Conservation (phyloP, 2,888 invertebrate species). For the Brachyptera putata region DNA sequence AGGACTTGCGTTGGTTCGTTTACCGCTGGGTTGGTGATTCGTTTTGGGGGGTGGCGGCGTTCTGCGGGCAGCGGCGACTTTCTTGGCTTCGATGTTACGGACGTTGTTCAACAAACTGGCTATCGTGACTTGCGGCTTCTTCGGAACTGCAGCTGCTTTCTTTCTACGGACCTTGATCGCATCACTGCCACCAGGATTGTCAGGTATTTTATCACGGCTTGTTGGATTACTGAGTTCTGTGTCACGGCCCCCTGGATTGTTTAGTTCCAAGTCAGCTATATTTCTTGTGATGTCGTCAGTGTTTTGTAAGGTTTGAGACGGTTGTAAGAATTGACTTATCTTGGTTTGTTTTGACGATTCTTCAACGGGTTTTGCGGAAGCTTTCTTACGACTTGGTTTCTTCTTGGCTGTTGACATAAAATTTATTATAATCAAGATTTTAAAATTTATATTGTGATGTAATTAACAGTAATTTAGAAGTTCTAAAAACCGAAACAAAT, state of each 20-base stretch:
- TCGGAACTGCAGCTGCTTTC: too few relatives aligned
- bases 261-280: not conserved
- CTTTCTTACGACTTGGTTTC: not conserved
- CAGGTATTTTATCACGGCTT: not conserved
- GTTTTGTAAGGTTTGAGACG: not conserved
- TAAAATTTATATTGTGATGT: too few relatives aligned
- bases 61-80: not conserved
- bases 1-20: not conserved
- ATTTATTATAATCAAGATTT: too few relatives aligned
- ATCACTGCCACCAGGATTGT: not conserved
- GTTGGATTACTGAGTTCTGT: too few relatives aligned
- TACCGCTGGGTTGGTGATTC: not conserved
- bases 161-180: not conserved
- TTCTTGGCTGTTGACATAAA: too few relatives aligned
- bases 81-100: not conserved
- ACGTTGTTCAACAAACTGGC: not conserved
- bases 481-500: too few relatives aligned
- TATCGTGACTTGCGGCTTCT: constrained; percentile 5
- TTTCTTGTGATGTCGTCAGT: not conserved
- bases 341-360: not conserved
- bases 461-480: too few relatives aligned
- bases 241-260: too few relatives aligned
- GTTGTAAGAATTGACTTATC: not conserved
- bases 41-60: not conserved
- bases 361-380: not conserved